Evolutionary conservation across 1,140 invertebrate genomes (phyloP).

Genomic region (Aporrectodea caliginosa): DNA sequence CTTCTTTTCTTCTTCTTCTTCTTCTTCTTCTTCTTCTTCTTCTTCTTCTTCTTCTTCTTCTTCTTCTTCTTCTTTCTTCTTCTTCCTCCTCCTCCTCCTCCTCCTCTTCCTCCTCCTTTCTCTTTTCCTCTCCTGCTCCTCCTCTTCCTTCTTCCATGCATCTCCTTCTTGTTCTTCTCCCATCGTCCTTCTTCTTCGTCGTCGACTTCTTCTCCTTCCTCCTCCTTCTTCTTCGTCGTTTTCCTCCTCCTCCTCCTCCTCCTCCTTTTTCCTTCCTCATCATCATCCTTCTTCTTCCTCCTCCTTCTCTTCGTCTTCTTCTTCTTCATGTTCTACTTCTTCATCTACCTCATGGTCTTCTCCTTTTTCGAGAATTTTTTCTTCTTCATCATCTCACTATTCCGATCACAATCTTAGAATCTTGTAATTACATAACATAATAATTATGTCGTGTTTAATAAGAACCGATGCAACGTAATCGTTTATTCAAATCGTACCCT

Average conservation of each 20-base stretch:
- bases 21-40: neutral
- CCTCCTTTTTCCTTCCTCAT: no score
- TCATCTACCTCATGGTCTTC: slow-evolving; percentile 7
- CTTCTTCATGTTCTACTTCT: neutral
- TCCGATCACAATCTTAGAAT: no score
- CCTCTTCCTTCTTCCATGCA: slow-evolving; percentile 6
- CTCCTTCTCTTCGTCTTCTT: no score
- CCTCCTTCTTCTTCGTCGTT: no score
- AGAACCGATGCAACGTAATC: no score
- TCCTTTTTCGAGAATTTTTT: no score
- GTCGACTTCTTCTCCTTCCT: no score
- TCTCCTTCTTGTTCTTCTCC: slow-evolving; percentile 2
- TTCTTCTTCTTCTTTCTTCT: neutral
- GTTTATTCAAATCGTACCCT: no score
- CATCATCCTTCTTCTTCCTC: no score
- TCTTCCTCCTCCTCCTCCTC: neutral
- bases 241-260: slow-evolving; percentile 1
- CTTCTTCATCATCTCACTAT: no score
- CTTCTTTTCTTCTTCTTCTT: neutral
- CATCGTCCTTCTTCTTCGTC: slow-evolving; percentile 14
- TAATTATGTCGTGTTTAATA: no score
- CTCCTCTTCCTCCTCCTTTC: neutral
- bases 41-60: slow-evolving; percentile 5
- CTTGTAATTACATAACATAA: no score
- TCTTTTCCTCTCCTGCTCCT: neutral